phyloP scores from a whole-genome alignment of 2,797 vertebrate genomes.

The Manis crassicaudata region DNA sequence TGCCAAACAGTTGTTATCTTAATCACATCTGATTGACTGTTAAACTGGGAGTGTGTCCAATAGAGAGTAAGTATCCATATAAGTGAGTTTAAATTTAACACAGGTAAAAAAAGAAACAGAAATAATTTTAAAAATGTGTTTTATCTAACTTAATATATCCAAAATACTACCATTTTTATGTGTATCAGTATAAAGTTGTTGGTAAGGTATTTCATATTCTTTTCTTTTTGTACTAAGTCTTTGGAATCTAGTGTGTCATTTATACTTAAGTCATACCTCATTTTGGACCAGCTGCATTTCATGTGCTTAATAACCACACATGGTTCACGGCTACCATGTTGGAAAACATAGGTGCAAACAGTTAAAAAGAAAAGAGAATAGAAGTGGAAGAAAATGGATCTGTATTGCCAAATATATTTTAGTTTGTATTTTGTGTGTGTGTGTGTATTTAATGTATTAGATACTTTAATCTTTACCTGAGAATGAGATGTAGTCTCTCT shows the following conservation, averaged over 20 bases:
- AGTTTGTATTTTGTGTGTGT: not conserved
- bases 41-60: not conserved
- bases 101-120: not conserved
- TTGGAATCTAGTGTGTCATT: not conserved
- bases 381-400: constrained; percentile 22
- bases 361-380: not conserved
- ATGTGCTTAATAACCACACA: not conserved
- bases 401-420: not conserved
- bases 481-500: not conserved
- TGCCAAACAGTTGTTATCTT: not conserved
- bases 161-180: constrained; percentile 12
- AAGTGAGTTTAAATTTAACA: not conserved
- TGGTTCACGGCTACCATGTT: not conserved
- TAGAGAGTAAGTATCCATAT: not conserved
- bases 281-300: not conserved
- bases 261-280: not conserved
- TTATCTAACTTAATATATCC: not conserved
- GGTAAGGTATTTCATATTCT: not conserved
- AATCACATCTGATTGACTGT: not conserved
- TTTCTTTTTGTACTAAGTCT: not conserved
- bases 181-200: not conserved
- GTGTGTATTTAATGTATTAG: not conserved
- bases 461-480: not conserved
- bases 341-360: not conserved
- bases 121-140: not conserved